Conservation (phyloP, 2,888 invertebrate species). For the Leptinotarsa peninsularis region DNA sequence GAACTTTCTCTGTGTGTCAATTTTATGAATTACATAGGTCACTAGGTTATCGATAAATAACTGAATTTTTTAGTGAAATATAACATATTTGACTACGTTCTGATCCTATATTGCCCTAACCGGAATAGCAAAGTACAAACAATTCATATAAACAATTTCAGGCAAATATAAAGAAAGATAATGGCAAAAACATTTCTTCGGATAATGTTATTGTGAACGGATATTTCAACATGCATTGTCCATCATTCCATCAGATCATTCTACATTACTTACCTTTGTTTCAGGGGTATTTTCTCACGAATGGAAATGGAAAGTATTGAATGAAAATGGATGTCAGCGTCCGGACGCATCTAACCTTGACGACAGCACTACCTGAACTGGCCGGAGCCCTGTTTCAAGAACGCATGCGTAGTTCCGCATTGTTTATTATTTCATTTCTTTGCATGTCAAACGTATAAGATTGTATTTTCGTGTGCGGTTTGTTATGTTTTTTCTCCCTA, state of each 20-base stretch:
- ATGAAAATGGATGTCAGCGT: conserved; percentile 44
- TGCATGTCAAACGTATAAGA: conserved; percentile 36
- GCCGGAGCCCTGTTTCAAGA: conserved; percentile 58
- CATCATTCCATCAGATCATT: neutral
- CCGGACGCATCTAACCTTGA: conserved; percentile 58
- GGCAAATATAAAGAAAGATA: neutral
- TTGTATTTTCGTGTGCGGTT: conserved; percentile 32
- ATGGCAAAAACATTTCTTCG: neutral
- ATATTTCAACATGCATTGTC: neutral
- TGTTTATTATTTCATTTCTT: conserved; percentile 60
- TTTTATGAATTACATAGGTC: too few species aligned
- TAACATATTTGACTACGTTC: too few species aligned
- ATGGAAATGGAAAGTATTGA: conserved; percentile 24
- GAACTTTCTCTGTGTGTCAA: too few species aligned
- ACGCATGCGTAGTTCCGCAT: conserved; percentile 61
- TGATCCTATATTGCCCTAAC: too few species aligned
- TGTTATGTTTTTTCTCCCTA: conserved; percentile 11
- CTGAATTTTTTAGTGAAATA: too few species aligned
- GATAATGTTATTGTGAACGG: neutral
- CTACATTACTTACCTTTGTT: neutral
- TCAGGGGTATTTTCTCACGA: conserved; percentile 22
- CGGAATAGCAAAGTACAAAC: too few species aligned
- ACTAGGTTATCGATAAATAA: too few species aligned
- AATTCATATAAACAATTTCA: too few species aligned
- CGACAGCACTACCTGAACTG: conserved; percentile 59